Base-by-base conservation (phyloP, 2,797 vertebrate genomes). In the Channa striata region DNA sequence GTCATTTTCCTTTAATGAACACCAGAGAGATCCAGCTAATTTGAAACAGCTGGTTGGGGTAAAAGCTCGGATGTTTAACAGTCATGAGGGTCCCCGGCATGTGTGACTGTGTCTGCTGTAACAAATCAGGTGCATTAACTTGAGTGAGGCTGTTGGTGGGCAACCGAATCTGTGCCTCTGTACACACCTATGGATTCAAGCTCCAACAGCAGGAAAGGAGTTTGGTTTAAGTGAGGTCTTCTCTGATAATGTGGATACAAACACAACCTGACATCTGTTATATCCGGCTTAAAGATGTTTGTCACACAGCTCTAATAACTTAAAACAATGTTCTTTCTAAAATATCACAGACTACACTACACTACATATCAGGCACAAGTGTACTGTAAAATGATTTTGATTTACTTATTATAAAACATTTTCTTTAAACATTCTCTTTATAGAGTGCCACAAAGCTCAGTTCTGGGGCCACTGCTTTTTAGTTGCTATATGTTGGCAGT, bases 41-140 rank as follows among this genome's bases (percentile, higher is more conserved):
- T 76, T 77, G 50, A 66, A 85, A 82, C 80, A 77, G 80, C 66
- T 82, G 84, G 53, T 82, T 70, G 72, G 48, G 56, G 72, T 33
- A 77, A 51, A 57, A 71, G 23, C 43, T 14, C 43, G 50, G 67
- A 72, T 72, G 62, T 72, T 64, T 53, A 59, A 73, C 77, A 60
- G 65, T 77, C 58, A 25, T 6, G 21, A 78, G 71, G 73, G 66
- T 74, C 77, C 54, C 49, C 8, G 1, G 59, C 62, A 53, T 60
- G 61, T 53, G 57, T 59, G 70, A 60, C 44, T 57, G 59, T 30
- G 74, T 69, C 56, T 70, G 61, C 56, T 49, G 30, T 52, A 70
- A 83, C 80, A 76, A 80, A 82, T 84, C 77, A 52, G 52, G 77
- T 82, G 54, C 50, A 81, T 78, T 25, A 60, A 68, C 19, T 5